Evolutionary conservation across 2,113 vertebrate genomes (phyloP).

Genomic region (Eulemur rufifrons): DNA sequence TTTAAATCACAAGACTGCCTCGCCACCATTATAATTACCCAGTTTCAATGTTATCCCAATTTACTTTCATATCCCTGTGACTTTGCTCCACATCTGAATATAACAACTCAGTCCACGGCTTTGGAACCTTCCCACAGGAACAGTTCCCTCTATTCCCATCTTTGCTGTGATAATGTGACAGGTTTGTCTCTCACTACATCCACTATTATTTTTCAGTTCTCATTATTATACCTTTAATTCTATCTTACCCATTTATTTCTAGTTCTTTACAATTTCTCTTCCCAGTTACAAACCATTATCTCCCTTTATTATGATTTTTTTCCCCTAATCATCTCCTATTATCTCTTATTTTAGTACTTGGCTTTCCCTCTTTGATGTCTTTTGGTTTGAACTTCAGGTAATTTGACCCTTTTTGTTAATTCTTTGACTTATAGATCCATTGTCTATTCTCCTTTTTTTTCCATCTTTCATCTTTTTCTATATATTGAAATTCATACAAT

Average conservation of each 20-base stretch:
- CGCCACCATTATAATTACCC: conserved; percentile 28
- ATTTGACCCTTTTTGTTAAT: conserved; percentile 74
- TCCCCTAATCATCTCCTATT: conserved; percentile 67
- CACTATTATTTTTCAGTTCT: conserved; percentile 74
- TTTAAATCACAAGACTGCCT: conserved; percentile 38
- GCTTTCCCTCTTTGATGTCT: conserved; percentile 76
- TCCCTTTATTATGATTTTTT: conserved; percentile 66
- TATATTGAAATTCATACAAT: conserved; percentile 79
- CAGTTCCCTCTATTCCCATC: not conserved
- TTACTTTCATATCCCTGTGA: not conserved
- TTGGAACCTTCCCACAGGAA: conserved; percentile 64
- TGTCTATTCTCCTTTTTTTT: conserved; percentile 69
- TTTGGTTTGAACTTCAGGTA: conserved; percentile 75
- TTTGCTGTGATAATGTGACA: conserved; percentile 37
- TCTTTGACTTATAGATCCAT: conserved; percentile 68
- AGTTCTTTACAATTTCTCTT: conserved; percentile 77
- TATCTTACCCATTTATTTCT: conserved; percentile 75
- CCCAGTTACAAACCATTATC: conserved; percentile 75
- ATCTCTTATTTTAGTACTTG: conserved; percentile 81
- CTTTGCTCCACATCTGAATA: not conserved
- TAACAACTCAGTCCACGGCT: not conserved
- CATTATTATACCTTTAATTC: conserved; percentile 77
- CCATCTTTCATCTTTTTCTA: conserved; percentile 77
- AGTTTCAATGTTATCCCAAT: not conserved
- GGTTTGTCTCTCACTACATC: conserved; percentile 58